phyloP scores from a whole-genome alignment of 64 coral and sea anemone genomes.

The Anthopleura sola region DNA sequence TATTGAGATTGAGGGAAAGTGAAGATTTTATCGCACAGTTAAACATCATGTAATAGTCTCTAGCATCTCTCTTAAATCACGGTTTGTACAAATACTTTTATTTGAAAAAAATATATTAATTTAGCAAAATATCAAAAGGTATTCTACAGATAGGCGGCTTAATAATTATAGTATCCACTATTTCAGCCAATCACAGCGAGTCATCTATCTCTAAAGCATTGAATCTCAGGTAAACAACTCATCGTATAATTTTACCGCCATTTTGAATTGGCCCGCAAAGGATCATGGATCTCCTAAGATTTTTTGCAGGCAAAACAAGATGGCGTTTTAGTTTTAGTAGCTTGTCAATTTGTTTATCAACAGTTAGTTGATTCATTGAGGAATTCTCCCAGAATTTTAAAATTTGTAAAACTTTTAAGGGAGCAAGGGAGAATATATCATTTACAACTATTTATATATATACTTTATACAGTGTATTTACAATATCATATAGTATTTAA shows the following conservation, averaged over 20 bases:
- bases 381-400: conserved; percentile 16
- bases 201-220: background rate
- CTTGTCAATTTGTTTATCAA: background rate
- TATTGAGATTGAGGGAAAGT: too few species aligned
- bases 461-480: conserved; percentile 1
- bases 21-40: too few species aligned
- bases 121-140: conserved; percentile 27
- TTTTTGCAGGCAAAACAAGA: conserved; percentile 1
- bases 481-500: conserved; percentile 18
- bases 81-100: conserved; percentile 8
- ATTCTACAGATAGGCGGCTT: conserved; percentile 10
- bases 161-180: background rate
- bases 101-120: conserved; percentile 30
- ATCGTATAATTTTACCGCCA: background rate
- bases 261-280: background rate
- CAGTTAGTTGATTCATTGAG: background rate
- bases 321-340: background rate
- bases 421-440: conserved; percentile 12
- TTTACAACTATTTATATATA: conserved; percentile 21
- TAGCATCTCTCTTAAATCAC: too few species aligned
- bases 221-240: conserved; percentile 3
- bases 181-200: conserved; percentile 11
- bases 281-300: background rate
- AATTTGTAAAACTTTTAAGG: background rate
- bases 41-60: too few species aligned